Evolutionary conservation across 2,113 vertebrate species (phyloP).

Genomic region (Chloebia gouldiae): DNA sequence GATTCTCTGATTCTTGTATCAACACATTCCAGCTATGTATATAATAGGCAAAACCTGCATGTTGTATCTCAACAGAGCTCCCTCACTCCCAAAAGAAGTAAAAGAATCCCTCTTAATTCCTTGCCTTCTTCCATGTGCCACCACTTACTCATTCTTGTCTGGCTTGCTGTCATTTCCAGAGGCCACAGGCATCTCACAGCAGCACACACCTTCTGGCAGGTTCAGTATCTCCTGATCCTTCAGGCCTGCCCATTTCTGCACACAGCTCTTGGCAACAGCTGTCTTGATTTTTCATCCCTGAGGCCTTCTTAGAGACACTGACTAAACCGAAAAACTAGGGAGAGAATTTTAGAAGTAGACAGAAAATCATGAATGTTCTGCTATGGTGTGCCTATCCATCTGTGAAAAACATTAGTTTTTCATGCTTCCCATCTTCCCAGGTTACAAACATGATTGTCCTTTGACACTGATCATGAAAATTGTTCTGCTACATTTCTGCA

Average conservation of each 20-base stretch:
- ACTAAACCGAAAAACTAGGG: not conserved
- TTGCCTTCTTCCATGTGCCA: not conserved
- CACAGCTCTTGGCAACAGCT: not conserved
- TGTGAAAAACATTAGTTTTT: not conserved
- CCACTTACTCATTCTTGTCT: not conserved
- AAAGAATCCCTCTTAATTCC: not conserved
- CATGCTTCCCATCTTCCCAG: not conserved
- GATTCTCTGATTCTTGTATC: not conserved
- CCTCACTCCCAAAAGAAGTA: not conserved
- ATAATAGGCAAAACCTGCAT: not conserved
- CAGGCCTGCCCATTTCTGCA: not conserved
- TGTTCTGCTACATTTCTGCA: not conserved
- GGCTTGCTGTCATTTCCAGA: not conserved
- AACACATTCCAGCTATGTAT: not conserved
- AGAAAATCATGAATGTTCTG: not conserved
- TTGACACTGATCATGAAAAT: not conserved
- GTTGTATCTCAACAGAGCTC: not conserved
- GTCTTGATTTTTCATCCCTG: not conserved
- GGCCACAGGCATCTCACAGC: not conserved
- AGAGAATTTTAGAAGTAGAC: not conserved
- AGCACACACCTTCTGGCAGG: not conserved
- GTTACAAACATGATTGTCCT: not conserved
- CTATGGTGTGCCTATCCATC: not conserved
- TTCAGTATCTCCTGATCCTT: not conserved
- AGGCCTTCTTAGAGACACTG: not conserved